Evolutionary conservation across 2,113 vertebrate genomes (phyloP).

Genomic region (Microcebus jonahi): DNA sequence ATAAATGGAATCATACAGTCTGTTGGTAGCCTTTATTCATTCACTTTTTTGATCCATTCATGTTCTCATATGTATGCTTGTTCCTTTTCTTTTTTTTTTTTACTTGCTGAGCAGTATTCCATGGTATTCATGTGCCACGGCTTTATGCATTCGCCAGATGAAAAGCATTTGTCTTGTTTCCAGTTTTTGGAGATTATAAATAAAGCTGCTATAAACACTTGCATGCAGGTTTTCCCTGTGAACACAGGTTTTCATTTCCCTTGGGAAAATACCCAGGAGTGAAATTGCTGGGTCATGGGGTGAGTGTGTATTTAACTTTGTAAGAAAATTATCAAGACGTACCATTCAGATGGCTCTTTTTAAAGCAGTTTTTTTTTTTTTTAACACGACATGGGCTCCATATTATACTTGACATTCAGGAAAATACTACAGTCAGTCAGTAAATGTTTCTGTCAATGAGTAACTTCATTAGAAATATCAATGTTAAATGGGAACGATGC

Average conservation of each 20-base stretch:
- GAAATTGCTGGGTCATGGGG: neutral
- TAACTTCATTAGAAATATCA: neutral
- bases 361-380: neutral
- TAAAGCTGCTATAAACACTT: neutral
- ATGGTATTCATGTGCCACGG: rapidly evolving
- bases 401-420: neutral
- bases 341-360: neutral
- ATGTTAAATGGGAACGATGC: neutral
- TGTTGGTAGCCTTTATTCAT: neutral
- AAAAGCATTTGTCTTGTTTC: neutral
- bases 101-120: too few species aligned
- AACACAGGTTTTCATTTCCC: neutral
- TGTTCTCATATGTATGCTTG: rapidly evolving
- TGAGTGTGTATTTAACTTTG: neutral
- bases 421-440: neutral
- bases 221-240: neutral
- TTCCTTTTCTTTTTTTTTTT: too few species aligned
- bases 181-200: neutral
- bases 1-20: neutral
- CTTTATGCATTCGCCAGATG: too few species aligned
- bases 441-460: neutral
- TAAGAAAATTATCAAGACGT: neutral
- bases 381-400: neutral
- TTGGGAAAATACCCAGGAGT: neutral
- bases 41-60: neutral